phyloP scores from a whole-genome alignment of 2,888 invertebrate species.

The Taenaris catops region DNA sequence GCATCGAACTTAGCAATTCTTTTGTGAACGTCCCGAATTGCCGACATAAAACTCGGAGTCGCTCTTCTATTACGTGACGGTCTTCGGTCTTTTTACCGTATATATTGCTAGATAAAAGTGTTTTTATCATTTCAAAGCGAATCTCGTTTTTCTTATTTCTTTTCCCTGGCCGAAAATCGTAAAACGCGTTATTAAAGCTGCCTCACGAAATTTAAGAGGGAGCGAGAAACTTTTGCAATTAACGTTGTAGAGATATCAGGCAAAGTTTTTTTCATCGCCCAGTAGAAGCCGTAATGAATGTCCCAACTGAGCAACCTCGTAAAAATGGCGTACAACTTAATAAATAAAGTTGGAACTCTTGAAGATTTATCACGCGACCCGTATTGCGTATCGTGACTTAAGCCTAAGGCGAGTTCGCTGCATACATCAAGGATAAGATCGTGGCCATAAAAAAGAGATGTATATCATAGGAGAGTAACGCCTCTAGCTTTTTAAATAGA shows the following conservation, averaged over 20 bases:
- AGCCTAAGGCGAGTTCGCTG: conserved; percentile 49
- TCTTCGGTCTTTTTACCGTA: conserved; percentile 64
- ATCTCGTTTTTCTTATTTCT: conserved; percentile 50
- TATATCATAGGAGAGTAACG: conserved; percentile 54
- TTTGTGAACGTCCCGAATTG: conserved; percentile 75
- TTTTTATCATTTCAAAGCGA: conserved; percentile 59
- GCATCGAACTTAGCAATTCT: conserved; percentile 66
- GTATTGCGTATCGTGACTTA: conserved; percentile 62
- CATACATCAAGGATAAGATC: conserved; percentile 39
- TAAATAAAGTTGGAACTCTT: conserved; percentile 73
- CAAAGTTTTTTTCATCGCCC: conserved; percentile 75
- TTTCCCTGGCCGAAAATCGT: conserved; percentile 51
- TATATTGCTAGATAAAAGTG: conserved; percentile 56
- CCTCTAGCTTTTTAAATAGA: conserved; percentile 51
- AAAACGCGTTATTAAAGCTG: conserved; percentile 50
- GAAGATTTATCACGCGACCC: conserved; percentile 69
- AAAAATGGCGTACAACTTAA: conserved; percentile 77
- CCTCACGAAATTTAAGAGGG: conserved; percentile 48
- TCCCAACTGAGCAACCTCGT: conserved; percentile 67
- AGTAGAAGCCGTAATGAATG: conserved; percentile 70
- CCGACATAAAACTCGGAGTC: conserved; percentile 70
- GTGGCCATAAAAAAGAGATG: conserved; percentile 54
- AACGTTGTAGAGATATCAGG: conserved; percentile 72
- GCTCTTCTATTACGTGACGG: conserved; percentile 72
- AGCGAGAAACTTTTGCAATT: conserved; percentile 60